phyloP scores from a whole-genome alignment of 1,140 invertebrate species.

The Drosophila mauritiana region DNA sequence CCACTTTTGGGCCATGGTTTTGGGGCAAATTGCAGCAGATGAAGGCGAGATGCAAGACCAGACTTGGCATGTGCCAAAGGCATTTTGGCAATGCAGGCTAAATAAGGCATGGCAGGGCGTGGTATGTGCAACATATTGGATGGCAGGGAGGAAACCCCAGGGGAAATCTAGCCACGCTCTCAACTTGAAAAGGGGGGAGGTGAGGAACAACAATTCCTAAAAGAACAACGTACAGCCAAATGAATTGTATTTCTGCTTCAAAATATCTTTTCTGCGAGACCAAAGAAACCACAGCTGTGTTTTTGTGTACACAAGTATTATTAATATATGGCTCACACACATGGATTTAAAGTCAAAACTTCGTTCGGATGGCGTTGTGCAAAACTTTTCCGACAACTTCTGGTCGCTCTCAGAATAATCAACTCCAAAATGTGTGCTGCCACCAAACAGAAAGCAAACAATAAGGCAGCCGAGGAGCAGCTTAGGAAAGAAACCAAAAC shows the following conservation, averaged over 20 bases:
- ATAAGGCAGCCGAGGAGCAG: conserved; percentile 11
- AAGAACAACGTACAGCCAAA: conserved; percentile 34
- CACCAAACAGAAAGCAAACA: conserved; percentile 10
- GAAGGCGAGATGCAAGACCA: conserved; percentile 23
- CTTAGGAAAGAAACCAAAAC: conserved; percentile 14
- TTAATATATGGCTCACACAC: conserved; percentile 32
- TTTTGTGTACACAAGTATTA: conserved; percentile 18
- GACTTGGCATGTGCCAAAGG: conserved; percentile 41
- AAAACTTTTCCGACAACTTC: conserved; percentile 32
- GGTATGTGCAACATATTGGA: conserved; percentile 56
- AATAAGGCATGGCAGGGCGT: conserved; percentile 47
- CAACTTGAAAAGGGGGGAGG: conserved; percentile 14
- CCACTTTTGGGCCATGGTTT: conserved; percentile 1
- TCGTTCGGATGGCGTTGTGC: conserved; percentile 19
- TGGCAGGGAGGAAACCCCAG: conserved; percentile 14
- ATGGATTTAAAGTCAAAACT: conserved; percentile 9
- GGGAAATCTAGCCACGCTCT: conserved; percentile 28
- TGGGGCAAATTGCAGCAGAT: conserved; percentile 44
- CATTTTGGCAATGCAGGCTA: conserved; percentile 47
- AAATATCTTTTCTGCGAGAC: conserved; percentile 67
- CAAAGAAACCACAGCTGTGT: conserved; percentile 70
- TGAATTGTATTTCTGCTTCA: conserved; percentile 38
- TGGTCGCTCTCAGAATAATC: conserved; percentile 29
- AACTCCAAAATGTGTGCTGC: conserved; percentile 22
- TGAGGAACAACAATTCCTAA: conserved; percentile 25